These are phyloP conservation scores for Vombatus ursinus DNA, from an alignment of 2,113 vertebrate genomes.

Conservation along the genomic window DNA sequence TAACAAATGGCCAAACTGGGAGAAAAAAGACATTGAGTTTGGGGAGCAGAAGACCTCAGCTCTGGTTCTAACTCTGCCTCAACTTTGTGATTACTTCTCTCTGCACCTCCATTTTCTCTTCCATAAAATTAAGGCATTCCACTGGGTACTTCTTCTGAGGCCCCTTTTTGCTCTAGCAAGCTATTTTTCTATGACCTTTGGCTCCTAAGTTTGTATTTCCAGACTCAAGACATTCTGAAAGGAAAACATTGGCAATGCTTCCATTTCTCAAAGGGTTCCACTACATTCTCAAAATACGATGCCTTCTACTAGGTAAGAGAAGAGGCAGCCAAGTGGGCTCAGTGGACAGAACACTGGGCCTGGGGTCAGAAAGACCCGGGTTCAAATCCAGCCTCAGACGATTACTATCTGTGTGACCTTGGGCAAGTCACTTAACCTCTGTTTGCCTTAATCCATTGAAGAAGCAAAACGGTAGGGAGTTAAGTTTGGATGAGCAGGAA, in stretches of 20 bases:
- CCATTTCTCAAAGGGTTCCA: neutral
- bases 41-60: neutral
- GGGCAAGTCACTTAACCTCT: neutral
- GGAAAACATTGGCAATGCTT: neutral
- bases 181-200: neutral
- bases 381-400: neutral
- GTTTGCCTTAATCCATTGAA: neutral
- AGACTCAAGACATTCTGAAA: constrained; percentile 17
- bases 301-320: neutral
- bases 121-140: constrained; percentile 2
- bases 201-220: constrained; percentile 8
- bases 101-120: constrained; percentile 34
- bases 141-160: neutral
- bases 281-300: neutral
- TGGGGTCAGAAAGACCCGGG: neutral
- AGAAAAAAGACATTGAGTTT: neutral
- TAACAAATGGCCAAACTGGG: neutral
- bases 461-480: neutral
- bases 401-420: neutral
- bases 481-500: neutral
- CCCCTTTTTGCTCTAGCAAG: neutral
- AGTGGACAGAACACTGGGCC: neutral
- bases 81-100: neutral
- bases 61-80: neutral
- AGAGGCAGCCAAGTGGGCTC: neutral